Percentiles rank a stretch among this genome's conserved stretches.
Evolutionary conservation across 2,113 vertebrate genomes (phyloP).

Genomic region (Geococcyx californianus): DNA sequence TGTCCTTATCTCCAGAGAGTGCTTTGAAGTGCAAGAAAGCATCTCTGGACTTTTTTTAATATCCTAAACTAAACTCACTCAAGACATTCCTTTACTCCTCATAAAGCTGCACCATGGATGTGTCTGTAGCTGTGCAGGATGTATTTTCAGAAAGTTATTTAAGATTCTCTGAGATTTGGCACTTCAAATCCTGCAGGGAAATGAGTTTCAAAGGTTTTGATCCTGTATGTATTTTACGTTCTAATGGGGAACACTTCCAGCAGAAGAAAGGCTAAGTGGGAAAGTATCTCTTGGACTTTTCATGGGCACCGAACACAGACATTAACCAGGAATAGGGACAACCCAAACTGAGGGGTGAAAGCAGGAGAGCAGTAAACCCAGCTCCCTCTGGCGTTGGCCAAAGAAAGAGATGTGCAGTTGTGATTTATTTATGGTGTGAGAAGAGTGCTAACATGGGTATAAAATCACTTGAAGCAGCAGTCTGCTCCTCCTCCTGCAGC

Average conservation of each 20-base stretch:
- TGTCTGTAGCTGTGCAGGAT: slow-evolving; percentile 1
- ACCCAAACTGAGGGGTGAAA: not conserved
- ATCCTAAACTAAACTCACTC: slow-evolving; percentile 57
- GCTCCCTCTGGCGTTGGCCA: slow-evolving; percentile 10
- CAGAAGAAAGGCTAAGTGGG: not conserved
- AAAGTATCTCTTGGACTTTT: not conserved
- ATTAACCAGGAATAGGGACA: not conserved
- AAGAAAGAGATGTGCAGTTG: not conserved
- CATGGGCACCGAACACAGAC: not conserved
- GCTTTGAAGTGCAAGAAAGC: slow-evolving; percentile 60
- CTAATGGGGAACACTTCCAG: not conserved
- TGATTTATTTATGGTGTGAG: not conserved
- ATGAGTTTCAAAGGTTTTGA: slow-evolving; percentile 59
- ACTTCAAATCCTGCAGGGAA: slow-evolving; percentile 51
- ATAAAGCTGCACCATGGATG: not conserved
- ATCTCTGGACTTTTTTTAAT: slow-evolving; percentile 66
- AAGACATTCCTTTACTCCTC: slow-evolving; percentile 34
- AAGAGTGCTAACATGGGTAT: not conserved
- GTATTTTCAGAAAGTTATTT: slow-evolving; percentile 27
- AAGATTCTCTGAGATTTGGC: slow-evolving; percentile 44
- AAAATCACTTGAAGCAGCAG: not conserved
- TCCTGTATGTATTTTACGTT: not conserved
- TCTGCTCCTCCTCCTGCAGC: not conserved
- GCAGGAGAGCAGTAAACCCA: not conserved
- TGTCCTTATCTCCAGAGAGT: slow-evolving; percentile 39